Evolutionary conservation across 2,113 vertebrate species (phyloP).

Genomic region (chimpanzee (Pan troglodytes)): NHGRI_mPanTro3-v2.1_pri NC_072414.2:47803501-47804000

Average conservation of each 20-base stretch:
- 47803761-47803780: background rate
- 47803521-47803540: background rate
- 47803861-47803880: background rate
- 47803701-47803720: background rate
- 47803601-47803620: background rate
- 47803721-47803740: background rate
- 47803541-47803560: slow-evolving; percentile 9
- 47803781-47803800: background rate
- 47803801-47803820: background rate
- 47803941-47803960: background rate
- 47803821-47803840: background rate
- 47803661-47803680: background rate
- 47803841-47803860: background rate
- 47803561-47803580: background rate
- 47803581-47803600: background rate
- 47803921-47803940: background rate
- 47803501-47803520: background rate
- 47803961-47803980: background rate
- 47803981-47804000: background rate
- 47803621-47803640: background rate
- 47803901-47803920: background rate
- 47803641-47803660: background rate
- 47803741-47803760: background rate
- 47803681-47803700: background rate
- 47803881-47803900: background rate